Conservation (phyloP, 2,888 invertebrate genomes). For the Xestobium rufovillosum region DNA sequence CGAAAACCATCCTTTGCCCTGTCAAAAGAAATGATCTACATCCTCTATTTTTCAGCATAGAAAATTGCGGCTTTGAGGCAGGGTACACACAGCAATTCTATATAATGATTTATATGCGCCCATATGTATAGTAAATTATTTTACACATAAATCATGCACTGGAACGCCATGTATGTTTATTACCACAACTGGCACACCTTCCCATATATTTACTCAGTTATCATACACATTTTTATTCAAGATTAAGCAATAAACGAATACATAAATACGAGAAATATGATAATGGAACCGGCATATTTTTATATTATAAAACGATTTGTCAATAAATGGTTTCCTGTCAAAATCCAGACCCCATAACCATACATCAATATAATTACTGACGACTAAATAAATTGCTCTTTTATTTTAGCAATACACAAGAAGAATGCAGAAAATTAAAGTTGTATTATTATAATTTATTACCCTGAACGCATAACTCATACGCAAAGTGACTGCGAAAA, state of each 20-base stretch:
- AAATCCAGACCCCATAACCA: not conserved
- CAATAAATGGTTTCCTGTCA: not conserved
- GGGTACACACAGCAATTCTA: not conserved
- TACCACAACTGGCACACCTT: constrained; percentile 2
- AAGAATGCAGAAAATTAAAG: constrained; percentile 1
- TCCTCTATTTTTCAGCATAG: not conserved
- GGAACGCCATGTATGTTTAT: not conserved
- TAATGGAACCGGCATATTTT: not conserved
- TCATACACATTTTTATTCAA: not conserved
- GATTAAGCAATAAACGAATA: constrained; percentile 1
- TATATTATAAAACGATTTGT: constrained; percentile 1
- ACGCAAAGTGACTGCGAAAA: constrained; percentile 1
- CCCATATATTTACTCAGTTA: not conserved
- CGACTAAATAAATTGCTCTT: not conserved
- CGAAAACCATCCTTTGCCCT: too few species aligned
- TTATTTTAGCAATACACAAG: not conserved
- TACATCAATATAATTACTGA: constrained; percentile 1
- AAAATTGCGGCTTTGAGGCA: not conserved
- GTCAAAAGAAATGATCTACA: too few species aligned
- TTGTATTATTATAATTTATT: constrained; percentile 1
- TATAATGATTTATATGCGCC: not conserved
- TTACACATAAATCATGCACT: not conserved
- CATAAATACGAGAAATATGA: not conserved
- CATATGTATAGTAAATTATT: not conserved
- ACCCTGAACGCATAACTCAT: constrained; percentile 1